A percentile compares a stretch with the other conserved stretches of the same genome.
Evolutionary conservation across 1,140 invertebrate species (phyloP).

Genomic region (Varroa destructor): DNA sequence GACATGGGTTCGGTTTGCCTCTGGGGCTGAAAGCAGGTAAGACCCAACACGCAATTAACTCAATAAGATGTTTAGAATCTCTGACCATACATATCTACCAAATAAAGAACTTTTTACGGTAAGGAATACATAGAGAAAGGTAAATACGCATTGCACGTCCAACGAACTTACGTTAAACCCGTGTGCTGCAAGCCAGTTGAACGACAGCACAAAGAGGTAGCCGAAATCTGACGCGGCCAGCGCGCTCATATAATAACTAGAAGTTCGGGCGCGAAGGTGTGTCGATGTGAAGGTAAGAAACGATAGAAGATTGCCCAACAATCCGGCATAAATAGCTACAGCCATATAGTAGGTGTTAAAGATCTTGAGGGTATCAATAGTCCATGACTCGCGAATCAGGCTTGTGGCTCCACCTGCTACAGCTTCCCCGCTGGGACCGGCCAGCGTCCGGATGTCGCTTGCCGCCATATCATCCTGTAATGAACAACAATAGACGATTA

Average conservation of each 20-base stretch:
- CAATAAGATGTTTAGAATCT: too few relatives aligned
- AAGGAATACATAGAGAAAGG: too few relatives aligned
- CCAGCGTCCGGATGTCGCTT: too few relatives aligned
- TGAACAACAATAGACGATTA: too few relatives aligned
- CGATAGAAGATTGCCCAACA: slow-evolving; percentile 47
- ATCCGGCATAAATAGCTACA: slow-evolving; percentile 41
- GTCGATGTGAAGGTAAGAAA: slow-evolving; percentile 49
- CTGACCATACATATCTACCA: too few relatives aligned
- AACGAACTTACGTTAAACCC: slow-evolving; percentile 39
- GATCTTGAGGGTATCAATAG: slow-evolving; percentile 9
- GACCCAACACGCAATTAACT: too few relatives aligned
- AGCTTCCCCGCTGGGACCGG: too few relatives aligned
- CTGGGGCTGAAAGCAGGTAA: too few relatives aligned
- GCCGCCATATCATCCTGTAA: too few relatives aligned
- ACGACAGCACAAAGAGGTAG: slow-evolving; percentile 44
- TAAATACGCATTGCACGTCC: too few relatives aligned
- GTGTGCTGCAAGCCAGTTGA: slow-evolving; percentile 46
- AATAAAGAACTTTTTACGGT: too few relatives aligned
- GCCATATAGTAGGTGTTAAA: slow-evolving; percentile 23
- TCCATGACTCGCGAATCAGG: not conserved
- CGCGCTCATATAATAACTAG: slow-evolving; percentile 49
- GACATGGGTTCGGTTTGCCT: too few relatives aligned
- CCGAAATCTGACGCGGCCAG: slow-evolving; percentile 46
- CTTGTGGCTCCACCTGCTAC: not conserved
- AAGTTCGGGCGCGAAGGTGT: slow-evolving; percentile 46